Conservation (phyloP, 2,888 invertebrate genomes). For the Dynastes tityus region DNA sequence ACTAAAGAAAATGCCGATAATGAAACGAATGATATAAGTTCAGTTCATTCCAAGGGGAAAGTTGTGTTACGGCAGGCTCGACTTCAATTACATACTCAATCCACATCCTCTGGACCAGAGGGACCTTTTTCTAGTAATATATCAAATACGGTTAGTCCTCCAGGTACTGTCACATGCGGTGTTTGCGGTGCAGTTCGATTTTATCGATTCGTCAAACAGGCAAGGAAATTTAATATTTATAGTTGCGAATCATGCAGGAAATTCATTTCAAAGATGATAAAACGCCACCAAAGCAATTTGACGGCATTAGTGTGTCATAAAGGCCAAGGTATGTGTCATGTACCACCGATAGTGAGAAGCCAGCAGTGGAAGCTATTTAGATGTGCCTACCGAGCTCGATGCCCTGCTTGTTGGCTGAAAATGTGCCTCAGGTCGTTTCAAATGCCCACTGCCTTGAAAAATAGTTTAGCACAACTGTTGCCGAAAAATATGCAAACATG, state of each 20-base stretch:
- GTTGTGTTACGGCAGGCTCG: slow-evolving; percentile 81
- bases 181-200: slow-evolving; percentile 86
- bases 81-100: slow-evolving; percentile 74
- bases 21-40: slow-evolving; percentile 69
- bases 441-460: slow-evolving; percentile 80
- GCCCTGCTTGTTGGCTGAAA: slow-evolving; percentile 91
- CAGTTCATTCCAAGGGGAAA: slow-evolving; percentile 73
- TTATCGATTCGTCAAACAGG: slow-evolving; percentile 84
- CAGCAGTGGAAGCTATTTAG: slow-evolving; percentile 80
- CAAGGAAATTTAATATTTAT: slow-evolving; percentile 87
- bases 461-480: slow-evolving; percentile 79
- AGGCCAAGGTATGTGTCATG: slow-evolving; percentile 82
- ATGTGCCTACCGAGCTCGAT: slow-evolving; percentile 83
- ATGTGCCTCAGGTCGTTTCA: slow-evolving; percentile 87
- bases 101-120: slow-evolving; percentile 72
- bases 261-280: slow-evolving; percentile 88
- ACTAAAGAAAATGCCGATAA: slow-evolving; percentile 67
- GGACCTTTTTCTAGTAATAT: slow-evolving; percentile 78
- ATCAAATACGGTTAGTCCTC: slow-evolving; percentile 72
- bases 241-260: slow-evolving; percentile 91
- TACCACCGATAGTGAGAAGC: slow-evolving; percentile 81
- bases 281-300: slow-evolving; percentile 71
- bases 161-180: slow-evolving; percentile 82
- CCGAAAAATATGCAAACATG: slow-evolving; percentile 76
- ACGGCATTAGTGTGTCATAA: slow-evolving; percentile 76